These are phyloP conservation scores for Falco novaeseelandiae DNA, from an alignment of 2,797 vertebrate genomes.

Conservation along the genomic window DNA sequence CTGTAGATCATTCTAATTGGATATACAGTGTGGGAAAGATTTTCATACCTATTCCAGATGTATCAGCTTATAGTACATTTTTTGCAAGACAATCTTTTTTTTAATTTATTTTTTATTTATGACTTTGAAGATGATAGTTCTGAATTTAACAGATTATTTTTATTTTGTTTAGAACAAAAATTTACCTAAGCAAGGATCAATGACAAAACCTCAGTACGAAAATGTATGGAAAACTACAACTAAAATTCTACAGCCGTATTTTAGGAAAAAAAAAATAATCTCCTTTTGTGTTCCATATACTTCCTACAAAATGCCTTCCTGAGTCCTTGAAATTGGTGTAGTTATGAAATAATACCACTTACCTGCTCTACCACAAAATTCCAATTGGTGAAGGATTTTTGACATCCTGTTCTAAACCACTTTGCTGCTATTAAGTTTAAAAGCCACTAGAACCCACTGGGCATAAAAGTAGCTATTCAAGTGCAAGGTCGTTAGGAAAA, in stretches of 20 bases:
- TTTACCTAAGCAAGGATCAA: not conserved
- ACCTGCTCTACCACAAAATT: not conserved
- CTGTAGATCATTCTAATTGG: not conserved
- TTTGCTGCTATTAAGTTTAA: conserved; percentile 23
- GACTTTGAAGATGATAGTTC: not conserved
- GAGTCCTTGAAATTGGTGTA: not conserved
- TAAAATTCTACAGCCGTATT: not conserved
- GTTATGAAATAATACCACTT: not conserved
- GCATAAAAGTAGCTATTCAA: not conserved
- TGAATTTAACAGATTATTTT: not conserved
- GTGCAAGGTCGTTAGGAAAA: conserved; percentile 16
- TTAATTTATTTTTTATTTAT: not conserved
- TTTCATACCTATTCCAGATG: not conserved
- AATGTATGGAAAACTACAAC: not conserved
- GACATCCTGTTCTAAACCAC: not conserved
- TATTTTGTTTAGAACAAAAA: not conserved
- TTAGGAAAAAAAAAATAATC: not conserved
- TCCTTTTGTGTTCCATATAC: not conserved
- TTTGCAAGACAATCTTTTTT: not conserved
- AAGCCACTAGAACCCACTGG: not conserved
- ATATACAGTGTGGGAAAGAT: not conserved
- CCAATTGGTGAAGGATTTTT: not conserved
- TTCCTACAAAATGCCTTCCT: not conserved
- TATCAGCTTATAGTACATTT: not conserved
- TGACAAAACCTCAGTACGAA: not conserved